A percentile compares a stretch with the other conserved stretches of the same genome.
phyloP scores from a whole-genome alignment of 2,888 invertebrate genomes.

The Diloba caeruleocephala region DNA sequence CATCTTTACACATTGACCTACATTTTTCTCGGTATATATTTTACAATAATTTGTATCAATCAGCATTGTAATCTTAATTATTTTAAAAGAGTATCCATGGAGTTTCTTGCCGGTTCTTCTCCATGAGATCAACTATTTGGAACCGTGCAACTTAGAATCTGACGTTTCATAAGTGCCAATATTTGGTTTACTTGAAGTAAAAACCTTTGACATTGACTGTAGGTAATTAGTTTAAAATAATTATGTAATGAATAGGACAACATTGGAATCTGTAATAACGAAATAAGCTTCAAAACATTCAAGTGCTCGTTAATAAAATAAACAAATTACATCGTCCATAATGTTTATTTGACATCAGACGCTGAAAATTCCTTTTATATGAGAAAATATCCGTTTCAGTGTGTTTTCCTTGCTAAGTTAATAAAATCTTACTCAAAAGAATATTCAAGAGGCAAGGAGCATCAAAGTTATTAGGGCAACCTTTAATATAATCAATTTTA shows the following conservation, averaged over 20 bases:
- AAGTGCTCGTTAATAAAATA: slow-evolving; percentile 20
- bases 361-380: slow-evolving; percentile 18
- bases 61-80: no score
- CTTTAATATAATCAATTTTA: slow-evolving; percentile 76
- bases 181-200: no score
- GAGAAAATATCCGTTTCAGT: slow-evolving; percentile 40
- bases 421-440: slow-evolving; percentile 65
- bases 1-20: no score
- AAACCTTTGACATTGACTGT: no score
- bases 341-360: slow-evolving; percentile 36
- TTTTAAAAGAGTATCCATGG: no score
- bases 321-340: slow-evolving; percentile 24
- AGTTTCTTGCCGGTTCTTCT: no score
- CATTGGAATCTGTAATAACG: slow-evolving; percentile 7
- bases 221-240: no score
- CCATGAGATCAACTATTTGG: no score
- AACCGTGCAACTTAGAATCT: no score
- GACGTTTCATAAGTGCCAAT: no score
- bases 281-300: slow-evolving; percentile 15
- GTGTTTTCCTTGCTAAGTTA: slow-evolving; percentile 53
- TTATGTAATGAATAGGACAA: neutral
- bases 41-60: no score
- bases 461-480: slow-evolving; percentile 58
- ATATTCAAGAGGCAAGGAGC: slow-evolving; percentile 59
- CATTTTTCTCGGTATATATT: no score